Evolutionary conservation across 2,113 vertebrate genomes (phyloP), one percentile per base, ranked within the genome.

Genomic region (Rhinolophus sinicus): DNA sequence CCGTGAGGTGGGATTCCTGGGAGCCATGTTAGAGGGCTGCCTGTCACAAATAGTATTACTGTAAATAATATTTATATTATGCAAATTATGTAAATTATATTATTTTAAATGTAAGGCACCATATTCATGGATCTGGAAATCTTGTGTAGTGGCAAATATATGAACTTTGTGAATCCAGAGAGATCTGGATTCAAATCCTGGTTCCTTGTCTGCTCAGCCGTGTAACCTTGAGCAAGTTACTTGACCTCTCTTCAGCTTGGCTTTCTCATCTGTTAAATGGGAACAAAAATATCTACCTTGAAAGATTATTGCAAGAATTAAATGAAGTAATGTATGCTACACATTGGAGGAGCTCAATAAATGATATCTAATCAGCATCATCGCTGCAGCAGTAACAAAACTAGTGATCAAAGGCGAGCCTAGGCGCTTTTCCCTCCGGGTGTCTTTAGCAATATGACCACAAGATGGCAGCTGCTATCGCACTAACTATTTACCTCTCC

Each of bases 391-490:
- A 72, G 21, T 33, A 22, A 64, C 33, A 28, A 62, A 62, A 22
- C 92, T 8, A 2, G 56, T 11, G 2, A 21, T 40, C 14, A 8
- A 3, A 85, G 28, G 14, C 1, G 14, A 22, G 22, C 13, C 52
- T 40, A 7, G 28, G 78, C 2, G 38, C 28, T 11, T 76, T 58
- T 40, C 65, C 91, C 11, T 12, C 1, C 62, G 35, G 35, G 6
- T 72, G 65, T 90, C 44, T 72, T 89, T 85, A 33, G 44, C 50
- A 92, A 73, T 60, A 58, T 33, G 22, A 35, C 96, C 95, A 88
- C 84, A 4, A 96, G 96, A 88, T 90, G 93, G 95, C 88, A 95
- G 91, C 88, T 26, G 70, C 24, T 14, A 33, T 5, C 70, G 72
- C 50, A 3, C 62, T 83, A 62, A 40, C 13, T 26, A 10, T 22